phyloP scores from a whole-genome alignment of 2,113 vertebrate genomes.

The Aegithalos caudatus region DNA sequence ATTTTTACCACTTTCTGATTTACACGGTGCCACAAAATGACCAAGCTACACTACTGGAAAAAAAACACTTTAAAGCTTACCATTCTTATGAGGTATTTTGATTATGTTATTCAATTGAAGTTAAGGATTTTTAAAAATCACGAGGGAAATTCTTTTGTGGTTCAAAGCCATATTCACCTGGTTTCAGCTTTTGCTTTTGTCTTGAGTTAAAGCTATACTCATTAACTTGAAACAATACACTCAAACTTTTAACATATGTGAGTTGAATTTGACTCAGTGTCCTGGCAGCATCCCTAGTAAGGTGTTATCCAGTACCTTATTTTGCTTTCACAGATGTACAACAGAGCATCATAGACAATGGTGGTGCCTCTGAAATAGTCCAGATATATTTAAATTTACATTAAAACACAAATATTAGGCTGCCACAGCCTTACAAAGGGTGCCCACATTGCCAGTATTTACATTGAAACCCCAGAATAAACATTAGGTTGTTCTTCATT shows the following conservation, averaged over 20 bases:
- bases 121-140: background rate
- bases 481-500: background rate
- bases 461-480: background rate
- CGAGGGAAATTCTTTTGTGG: slow-evolving; percentile 23
- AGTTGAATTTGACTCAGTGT: slow-evolving; percentile 4
- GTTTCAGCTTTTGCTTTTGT: slow-evolving; percentile 35
- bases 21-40: slow-evolving; percentile 21
- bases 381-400: background rate
- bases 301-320: background rate
- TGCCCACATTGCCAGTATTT: background rate
- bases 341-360: background rate
- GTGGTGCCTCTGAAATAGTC: background rate
- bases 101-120: slow-evolving; percentile 62
- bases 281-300: background rate
- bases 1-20: slow-evolving; percentile 43
- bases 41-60: slow-evolving; percentile 20
- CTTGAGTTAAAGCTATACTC: slow-evolving; percentile 31
- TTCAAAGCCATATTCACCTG: slow-evolving; percentile 45
- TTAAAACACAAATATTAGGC: background rate
- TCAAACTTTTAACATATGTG: slow-evolving; percentile 8
- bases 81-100: slow-evolving; percentile 54
- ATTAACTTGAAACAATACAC: slow-evolving; percentile 58
- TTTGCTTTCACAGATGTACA: slow-evolving; percentile 12
- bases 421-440: background rate
- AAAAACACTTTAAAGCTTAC: slow-evolving; percentile 61